phyloP scores from a whole-genome alignment of 2,113 vertebrate species.

The Ramphastos sulfuratus region DNA sequence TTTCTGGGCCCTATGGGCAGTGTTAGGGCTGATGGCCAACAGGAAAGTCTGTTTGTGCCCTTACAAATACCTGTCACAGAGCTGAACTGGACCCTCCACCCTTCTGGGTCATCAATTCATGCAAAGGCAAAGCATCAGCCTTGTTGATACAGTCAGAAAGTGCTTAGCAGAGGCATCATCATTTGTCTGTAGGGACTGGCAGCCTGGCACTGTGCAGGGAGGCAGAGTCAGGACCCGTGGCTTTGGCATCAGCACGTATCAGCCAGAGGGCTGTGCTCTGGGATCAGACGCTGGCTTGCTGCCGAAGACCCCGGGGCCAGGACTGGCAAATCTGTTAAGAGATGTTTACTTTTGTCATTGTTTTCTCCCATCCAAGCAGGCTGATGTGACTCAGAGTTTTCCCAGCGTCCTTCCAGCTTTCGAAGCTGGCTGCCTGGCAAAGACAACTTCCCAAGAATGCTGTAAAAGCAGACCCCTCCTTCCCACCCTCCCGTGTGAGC shows the following conservation, averaged over 20 bases:
- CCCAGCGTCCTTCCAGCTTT: conserved; percentile 15
- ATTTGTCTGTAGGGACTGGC: background rate
- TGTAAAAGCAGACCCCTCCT: conserved; percentile 38
- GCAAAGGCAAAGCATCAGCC: background rate
- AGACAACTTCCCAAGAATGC: conserved; percentile 33
- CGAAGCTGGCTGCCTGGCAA: conserved; percentile 5
- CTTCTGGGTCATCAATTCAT: background rate
- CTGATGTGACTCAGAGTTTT: conserved; percentile 46
- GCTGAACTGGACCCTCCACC: background rate
- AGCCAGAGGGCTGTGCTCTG: background rate
- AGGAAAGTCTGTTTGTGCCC: background rate
- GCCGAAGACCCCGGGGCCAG: background rate
- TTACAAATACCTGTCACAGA: background rate
- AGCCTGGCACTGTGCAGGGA: background rate
- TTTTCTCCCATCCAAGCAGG: conserved; percentile 35
- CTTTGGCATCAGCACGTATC: background rate
- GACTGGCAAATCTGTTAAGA: background rate
- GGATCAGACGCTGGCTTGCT: background rate
- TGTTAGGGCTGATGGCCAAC: background rate
- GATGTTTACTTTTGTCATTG: conserved; percentile 44
- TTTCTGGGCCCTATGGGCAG: background rate
- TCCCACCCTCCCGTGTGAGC: background rate
- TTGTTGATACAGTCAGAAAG: background rate
- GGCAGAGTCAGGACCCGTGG: background rate
- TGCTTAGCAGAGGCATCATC: background rate